Evolutionary conservation across 2,113 vertebrate species (phyloP), one percentile per base, ranked within the genome.

Genomic region (Camarhynchus parvulus): DNA sequence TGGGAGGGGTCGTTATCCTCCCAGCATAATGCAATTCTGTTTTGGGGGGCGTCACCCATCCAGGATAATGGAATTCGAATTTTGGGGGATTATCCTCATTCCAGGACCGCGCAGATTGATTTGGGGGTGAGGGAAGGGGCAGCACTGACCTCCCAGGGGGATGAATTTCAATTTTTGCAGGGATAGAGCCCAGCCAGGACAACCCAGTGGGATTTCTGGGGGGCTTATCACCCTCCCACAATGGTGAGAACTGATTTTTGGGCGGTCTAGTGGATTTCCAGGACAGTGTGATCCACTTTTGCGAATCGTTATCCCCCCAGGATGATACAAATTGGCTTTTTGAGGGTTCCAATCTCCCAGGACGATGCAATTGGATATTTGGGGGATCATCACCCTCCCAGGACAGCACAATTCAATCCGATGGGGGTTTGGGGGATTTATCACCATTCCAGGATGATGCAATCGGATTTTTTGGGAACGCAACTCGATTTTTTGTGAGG

Each of bases 11-110:
- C 12, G 33, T 20, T 21, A 4, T 12, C 12, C 7, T 31, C 21
- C 28, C 30, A 22, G 4, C 10, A 27, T 5, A 33, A 46, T 3
- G 3, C 4, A 63, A 24, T 24, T 75, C 13, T 0, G 0, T n/a
- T 78, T 62, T 9, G 3, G 16, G 39, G 19, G 5, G 2, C 13
- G 44, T 11, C 17, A 8, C 4, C 3, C 12, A 17, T 18, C 21
- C 21, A 46, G 10, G 21, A 46, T 8, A 15, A 35, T 11, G 6
- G 3, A 68, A 41, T 24, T 89, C 1, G 0, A 39, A 24, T 28
- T 84, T 6, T 17, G 15, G 9, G 47, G 18, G 13, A 15, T 1
- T n/a, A 1, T 30, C 5, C 7, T 16, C 10, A 12, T 47, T 20
- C 28, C 31, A 42, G 17, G 18, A 22, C 3, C 5, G 56, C 12